Percentiles rank a stretch among this genome's conserved stretches.
Conservation (phyloP, 2,113 vertebrate species). For the Sclerurus mexicanus region DNA sequence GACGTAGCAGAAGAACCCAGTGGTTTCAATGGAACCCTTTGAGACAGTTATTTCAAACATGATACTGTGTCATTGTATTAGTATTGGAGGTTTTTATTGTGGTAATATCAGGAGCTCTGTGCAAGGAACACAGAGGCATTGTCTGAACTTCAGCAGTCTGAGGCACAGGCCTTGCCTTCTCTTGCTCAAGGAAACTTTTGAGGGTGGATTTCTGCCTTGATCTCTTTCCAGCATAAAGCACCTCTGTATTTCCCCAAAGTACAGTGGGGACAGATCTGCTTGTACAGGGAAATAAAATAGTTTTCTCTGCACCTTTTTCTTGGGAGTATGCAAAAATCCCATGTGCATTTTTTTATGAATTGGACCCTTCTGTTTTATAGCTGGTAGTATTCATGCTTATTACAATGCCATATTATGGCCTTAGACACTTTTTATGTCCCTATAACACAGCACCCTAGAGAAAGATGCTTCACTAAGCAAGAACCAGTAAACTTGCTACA, state of each 20-base stretch:
- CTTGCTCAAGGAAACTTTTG: neutral
- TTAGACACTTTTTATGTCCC: slow-evolving; percentile 56
- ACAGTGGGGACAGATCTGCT: slow-evolving; percentile 18
- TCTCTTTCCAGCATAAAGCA: neutral
- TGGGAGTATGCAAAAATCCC: slow-evolving; percentile 60
- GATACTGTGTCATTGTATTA: neutral
- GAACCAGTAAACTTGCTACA: slow-evolving; percentile 55
- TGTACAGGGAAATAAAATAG: slow-evolving; percentile 51
- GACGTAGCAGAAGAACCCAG: neutral
- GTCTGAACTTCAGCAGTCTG: neutral
- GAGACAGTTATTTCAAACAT: neutral
- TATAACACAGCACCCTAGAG: slow-evolving; percentile 62
- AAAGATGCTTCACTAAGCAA: slow-evolving; percentile 57
- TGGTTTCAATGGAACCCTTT: neutral
- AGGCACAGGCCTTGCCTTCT: neutral
- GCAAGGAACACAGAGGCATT: neutral
- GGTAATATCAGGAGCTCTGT: neutral
- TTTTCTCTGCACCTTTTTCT: slow-evolving; percentile 32
- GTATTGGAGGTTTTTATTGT: neutral
- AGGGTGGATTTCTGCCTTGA: neutral
- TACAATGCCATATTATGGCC: slow-evolving; percentile 62
- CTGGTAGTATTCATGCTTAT: slow-evolving; percentile 56
- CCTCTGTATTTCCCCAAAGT: slow-evolving; percentile 30
- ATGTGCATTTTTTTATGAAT: slow-evolving; percentile 70
- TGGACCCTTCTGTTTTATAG: slow-evolving; percentile 68